phyloP scores from a whole-genome alignment of 2,888 invertebrate species.

The Brachynemurus nebulosus region DNA sequence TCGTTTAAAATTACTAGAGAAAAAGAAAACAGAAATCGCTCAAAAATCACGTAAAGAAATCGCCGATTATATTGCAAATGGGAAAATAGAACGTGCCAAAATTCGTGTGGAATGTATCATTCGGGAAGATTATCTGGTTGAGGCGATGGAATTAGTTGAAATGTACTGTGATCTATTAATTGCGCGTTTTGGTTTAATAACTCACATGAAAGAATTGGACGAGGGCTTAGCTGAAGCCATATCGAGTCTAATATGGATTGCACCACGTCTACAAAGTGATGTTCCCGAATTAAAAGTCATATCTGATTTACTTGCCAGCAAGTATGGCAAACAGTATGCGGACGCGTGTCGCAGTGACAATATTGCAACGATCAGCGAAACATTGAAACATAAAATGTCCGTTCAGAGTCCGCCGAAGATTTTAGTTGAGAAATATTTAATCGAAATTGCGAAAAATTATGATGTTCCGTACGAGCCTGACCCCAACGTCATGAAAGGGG shows the following conservation, averaged over 20 bases:
- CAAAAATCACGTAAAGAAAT: slow-evolving; percentile 95
- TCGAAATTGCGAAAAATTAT: slow-evolving; percentile 93
- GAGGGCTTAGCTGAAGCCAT: slow-evolving; percentile 93
- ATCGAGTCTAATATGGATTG: slow-evolving; percentile 92
- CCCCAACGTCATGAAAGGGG: slow-evolving; percentile 67
- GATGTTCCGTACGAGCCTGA: slow-evolving; percentile 93
- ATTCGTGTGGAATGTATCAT: slow-evolving; percentile 98
- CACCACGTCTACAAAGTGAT: slow-evolving; percentile 82
- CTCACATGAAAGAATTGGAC: slow-evolving; percentile 93
- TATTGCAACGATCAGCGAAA: slow-evolving; percentile 72
- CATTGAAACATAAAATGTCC: slow-evolving; percentile 83
- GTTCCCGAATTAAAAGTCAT: slow-evolving; percentile 68
- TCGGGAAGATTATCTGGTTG: slow-evolving; percentile 96
- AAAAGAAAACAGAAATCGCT: slow-evolving; percentile 94
- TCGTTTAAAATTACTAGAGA: slow-evolving; percentile 85
- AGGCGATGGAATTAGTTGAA: slow-evolving; percentile 97
- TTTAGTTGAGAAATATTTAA: slow-evolving; percentile 84
- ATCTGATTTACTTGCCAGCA: slow-evolving; percentile 73
- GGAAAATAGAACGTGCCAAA: slow-evolving; percentile 79
- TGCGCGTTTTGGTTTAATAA: slow-evolving; percentile 91
- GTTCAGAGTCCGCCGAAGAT: slow-evolving; percentile 92
- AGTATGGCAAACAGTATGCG: slow-evolving; percentile 90
- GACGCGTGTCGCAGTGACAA: slow-evolving; percentile 76
- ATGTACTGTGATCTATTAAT: slow-evolving; percentile 97
- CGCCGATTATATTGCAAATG: slow-evolving; percentile 82